phyloP scores from a whole-genome alignment of 2,113 vertebrate species.

The Turnix velox region DNA sequence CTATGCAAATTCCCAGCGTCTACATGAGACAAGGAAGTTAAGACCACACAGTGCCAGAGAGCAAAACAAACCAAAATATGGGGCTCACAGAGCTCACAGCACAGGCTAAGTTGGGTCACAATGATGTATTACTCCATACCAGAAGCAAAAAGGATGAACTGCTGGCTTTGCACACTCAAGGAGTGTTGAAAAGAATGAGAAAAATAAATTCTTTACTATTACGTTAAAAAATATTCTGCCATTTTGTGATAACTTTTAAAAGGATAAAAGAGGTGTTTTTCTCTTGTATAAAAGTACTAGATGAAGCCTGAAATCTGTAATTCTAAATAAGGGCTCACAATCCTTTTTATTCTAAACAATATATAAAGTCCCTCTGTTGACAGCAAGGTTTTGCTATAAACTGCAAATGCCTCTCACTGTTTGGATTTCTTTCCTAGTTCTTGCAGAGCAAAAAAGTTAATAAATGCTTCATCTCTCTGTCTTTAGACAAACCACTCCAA shows the following conservation, averaged over 20 bases:
- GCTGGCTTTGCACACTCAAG: background rate
- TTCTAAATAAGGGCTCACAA: background rate
- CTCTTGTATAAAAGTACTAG: background rate
- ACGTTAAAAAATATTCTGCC: background rate
- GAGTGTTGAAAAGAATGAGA: background rate
- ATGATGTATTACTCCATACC: fast-evolving
- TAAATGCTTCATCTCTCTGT: background rate
- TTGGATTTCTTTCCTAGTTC: background rate
- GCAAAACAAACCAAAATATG: background rate
- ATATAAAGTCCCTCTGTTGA: background rate
- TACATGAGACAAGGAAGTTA: background rate
- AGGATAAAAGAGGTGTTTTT: background rate
- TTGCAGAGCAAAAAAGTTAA: background rate
- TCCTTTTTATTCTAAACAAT: background rate
- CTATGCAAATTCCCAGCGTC: background rate
- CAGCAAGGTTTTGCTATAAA: background rate
- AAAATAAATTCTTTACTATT: background rate
- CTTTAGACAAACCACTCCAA: background rate
- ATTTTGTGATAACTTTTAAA: background rate
- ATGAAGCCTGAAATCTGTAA: background rate
- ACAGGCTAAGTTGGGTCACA: background rate
- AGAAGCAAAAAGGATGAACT: background rate
- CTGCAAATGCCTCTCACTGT: background rate
- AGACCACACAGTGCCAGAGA: background rate
- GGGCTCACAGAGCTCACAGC: background rate